Base-by-base conservation (phyloP, 2,113 vertebrate species). In the Macquaria ambigua region DNA sequence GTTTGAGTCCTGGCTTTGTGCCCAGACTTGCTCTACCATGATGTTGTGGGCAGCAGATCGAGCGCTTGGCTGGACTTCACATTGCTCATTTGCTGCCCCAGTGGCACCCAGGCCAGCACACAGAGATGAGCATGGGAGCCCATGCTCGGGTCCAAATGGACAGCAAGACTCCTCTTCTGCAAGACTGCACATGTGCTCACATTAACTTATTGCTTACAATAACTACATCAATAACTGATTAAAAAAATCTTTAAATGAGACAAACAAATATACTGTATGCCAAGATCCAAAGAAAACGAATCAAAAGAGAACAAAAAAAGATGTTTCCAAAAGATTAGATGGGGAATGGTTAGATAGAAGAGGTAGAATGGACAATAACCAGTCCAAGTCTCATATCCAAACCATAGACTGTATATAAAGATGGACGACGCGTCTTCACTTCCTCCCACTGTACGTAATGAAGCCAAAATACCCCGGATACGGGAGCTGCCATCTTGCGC, bases 61-160 rank as follows among this genome's bases (percentile, higher is more conserved):
- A 92, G 88, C 77, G 80, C 86, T 89, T 90, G 91, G 88, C 85
- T 74, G 74, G 77, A 77, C 82, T 90, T 90, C 83, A 81, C 80
- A 78, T 86, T 79, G 80, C 90, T 93, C 85, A 89, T 94, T 92
- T 91, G 84, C 85, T 74, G 82, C 85, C 87, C 71, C 84, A 77
- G 71, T 77, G 79, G 81, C 46, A 87, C 64, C 48, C 74, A 50
- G 50, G 84, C 77, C 88, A 70, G 52, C 79, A 68, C 77, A 74
- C 68, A 18, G 83, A 84, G 87, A 86, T 41, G 56, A 86, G 83
- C 73, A 77, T 6, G 48, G 67, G 46, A 68, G 59, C 50, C 62
- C 14, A 10, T 41, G 82, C 72, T 50, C 5, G 2, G 62, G 23
- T 46, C 75, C 43, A 52, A 68, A 64, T 43, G 16, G 6, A 62